Conservation (phyloP, 37 sponge, comb jelly and placozoan genomes). For the Spongilla lacustris region DNA sequence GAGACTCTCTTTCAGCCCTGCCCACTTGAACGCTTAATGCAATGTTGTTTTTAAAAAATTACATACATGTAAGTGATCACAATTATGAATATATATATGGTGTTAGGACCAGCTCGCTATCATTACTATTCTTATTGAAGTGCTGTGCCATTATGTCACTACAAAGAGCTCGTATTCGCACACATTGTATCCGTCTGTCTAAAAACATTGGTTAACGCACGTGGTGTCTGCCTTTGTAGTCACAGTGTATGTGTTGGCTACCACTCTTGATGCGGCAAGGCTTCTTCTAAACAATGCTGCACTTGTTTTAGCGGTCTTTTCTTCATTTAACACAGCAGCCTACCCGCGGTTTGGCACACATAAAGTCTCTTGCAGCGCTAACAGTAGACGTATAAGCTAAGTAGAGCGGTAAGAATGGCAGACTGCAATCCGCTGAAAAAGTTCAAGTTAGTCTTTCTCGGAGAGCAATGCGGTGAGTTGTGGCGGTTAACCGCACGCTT, state of each 20-base stretch:
- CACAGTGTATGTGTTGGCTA: not conserved
- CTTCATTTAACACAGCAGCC: not conserved
- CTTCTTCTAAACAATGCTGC: not conserved
- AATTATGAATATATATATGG: too few species aligned
- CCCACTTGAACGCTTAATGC: too few species aligned
- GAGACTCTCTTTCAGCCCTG: too few species aligned
- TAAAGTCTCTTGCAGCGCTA: not conserved
- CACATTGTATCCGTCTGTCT: not conserved
- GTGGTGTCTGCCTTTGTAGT: not conserved
- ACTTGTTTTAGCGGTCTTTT: not conserved
- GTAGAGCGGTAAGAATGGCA: too few species aligned
- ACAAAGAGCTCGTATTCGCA: too few species aligned
- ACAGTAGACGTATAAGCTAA: not conserved
- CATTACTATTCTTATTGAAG: too few species aligned
- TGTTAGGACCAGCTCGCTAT: too few species aligned
- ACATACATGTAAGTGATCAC: too few species aligned
- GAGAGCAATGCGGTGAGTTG: slow-evolving; percentile 83
- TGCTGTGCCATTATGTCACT: too few species aligned
- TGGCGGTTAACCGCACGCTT: too few species aligned
- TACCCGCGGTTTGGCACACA: not conserved
- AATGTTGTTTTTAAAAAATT: too few species aligned
- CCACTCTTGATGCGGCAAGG: not conserved
- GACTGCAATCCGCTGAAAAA: slow-evolving; percentile 68
- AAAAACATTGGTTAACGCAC: not conserved
- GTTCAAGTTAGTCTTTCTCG: slow-evolving; percentile 87